Evolutionary conservation across 1,140 invertebrate genomes (phyloP).

Genomic region (Lepidostoma basale): DNA sequence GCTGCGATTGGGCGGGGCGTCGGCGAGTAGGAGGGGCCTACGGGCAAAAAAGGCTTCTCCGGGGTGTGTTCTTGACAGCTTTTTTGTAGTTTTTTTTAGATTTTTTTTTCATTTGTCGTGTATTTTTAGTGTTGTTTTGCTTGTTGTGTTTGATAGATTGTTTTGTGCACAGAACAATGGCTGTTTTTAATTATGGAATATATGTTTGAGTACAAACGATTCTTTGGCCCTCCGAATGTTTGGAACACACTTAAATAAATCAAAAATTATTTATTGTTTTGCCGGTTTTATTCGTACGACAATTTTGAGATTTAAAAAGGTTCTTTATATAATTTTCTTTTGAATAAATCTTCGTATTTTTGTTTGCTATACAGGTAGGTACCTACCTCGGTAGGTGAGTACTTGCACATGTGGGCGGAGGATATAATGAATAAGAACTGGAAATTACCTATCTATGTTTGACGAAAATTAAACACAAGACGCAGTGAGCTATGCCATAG

Average conservation of each 20-base stretch:
- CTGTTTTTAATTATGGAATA: conserved; percentile 40
- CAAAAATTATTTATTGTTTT: conserved; percentile 8
- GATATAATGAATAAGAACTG: too few species aligned
- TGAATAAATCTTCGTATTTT: too few species aligned
- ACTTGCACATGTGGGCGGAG: too few species aligned
- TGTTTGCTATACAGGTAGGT: too few species aligned
- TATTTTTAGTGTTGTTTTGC: conserved; percentile 45
- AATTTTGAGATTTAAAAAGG: too few species aligned
- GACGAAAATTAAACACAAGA: too few species aligned
- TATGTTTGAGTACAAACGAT: conserved; percentile 20
- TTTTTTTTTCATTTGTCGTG: conserved; percentile 35
- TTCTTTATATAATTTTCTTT: too few species aligned
- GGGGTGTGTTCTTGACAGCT: conserved; percentile 40
- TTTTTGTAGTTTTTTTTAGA: conserved; percentile 28
- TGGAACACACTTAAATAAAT: conserved; percentile 15
- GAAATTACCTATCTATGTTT: too few species aligned
- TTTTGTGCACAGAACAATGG: conserved; percentile 41
- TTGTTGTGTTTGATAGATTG: conserved; percentile 44
- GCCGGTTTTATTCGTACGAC: not conserved
- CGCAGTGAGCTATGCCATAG: too few species aligned
- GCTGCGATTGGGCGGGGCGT: not conserved
- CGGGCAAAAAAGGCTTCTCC: conserved; percentile 23
- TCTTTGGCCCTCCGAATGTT: conserved; percentile 16
- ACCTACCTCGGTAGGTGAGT: too few species aligned
- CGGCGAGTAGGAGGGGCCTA: not conserved